These are phyloP conservation scores for Mycteria americana DNA, from an alignment of 2,797 vertebrate species.

Conservation along the genomic window DNA sequence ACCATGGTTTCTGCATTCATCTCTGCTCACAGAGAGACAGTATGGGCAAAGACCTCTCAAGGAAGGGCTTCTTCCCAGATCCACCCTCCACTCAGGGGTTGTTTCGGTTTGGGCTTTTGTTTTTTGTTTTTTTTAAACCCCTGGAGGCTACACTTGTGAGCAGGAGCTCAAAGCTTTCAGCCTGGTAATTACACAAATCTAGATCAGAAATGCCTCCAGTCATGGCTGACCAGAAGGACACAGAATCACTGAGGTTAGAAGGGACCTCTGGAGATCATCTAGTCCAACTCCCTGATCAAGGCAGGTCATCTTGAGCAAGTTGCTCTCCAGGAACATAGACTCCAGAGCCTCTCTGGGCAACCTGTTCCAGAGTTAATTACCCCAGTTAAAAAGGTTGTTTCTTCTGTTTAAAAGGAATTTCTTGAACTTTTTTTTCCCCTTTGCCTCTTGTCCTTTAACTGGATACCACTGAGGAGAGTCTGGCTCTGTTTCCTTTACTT, in stretches of 20 bases:
- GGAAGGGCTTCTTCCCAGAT: not conserved
- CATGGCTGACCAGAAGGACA: not conserved
- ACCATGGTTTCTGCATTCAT: not conserved
- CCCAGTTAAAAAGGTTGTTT: not conserved
- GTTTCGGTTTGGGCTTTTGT: rapidly evolving
- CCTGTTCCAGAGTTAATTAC: not conserved
- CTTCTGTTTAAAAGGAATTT: not conserved
- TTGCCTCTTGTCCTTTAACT: not conserved
- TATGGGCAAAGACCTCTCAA: not conserved
- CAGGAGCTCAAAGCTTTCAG: not conserved
- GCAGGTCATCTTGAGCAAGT: not conserved
- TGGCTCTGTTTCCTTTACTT: not conserved
- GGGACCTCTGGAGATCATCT: not conserved
- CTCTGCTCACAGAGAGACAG: not conserved
- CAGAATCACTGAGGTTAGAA: not conserved
- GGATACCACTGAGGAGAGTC: not conserved
- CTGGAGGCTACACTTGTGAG: not conserved
- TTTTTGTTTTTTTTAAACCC: not conserved
- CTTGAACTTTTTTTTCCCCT: not conserved
- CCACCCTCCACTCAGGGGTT: not conserved
- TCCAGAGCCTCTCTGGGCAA: not conserved
- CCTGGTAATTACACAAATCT: not conserved
- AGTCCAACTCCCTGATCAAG: not conserved
- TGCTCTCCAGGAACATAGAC: not conserved
- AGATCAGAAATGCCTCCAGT: not conserved